Evolutionary conservation across 1,140 invertebrate species (phyloP), one percentile per base, ranked within the genome.

Genomic region (Ceratina calcarata): DNA sequence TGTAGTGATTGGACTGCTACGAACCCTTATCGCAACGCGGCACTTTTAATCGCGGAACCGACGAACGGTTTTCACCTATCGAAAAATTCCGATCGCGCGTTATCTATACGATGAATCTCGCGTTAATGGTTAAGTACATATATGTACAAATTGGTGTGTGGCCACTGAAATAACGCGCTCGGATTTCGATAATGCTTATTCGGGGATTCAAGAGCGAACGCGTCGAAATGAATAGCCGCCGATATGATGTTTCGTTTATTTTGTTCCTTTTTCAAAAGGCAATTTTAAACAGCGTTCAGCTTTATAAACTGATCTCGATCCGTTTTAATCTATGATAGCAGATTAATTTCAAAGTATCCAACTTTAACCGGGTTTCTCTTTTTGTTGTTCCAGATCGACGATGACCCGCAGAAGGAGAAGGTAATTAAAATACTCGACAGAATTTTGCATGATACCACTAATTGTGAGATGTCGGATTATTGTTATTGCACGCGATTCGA

Each of bases 81-180:
- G 69, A 74, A 66, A 55, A 78, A 81, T 0, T 45, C n/a, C 20
- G 16, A 24, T 72, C 49, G 32, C 20, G 37, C 15, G 15, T 57
- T 55, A 45, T 22, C 15, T 58, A 68, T 18, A 24, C 66, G 61
- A 51, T 53, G 16, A 58, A 73, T 74, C 64, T 22, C 58, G 49
- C 49, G 72, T 76, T 81, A 81, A 75, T 27, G 79, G 60, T 24
- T 72, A 64, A 78, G 68, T 78, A 78, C 72, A 72, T 71, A 78
- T 78, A 24, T 32, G 27, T 32, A 32, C 27, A 32, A 32, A 32
- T 32, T 32, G 27, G 27, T 4, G 27, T 4, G 24, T n/a, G 20
- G 12, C 2, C 13, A 20, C 45, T 53, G 45, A 55, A 69, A 62
- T 62, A 71, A 32, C 27, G 67, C 67, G 2, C 49, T 12, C 24